Evolutionary conservation across 2,113 vertebrate species (phyloP).

Genomic region (Brachyhypopomus gauderio): DNA sequence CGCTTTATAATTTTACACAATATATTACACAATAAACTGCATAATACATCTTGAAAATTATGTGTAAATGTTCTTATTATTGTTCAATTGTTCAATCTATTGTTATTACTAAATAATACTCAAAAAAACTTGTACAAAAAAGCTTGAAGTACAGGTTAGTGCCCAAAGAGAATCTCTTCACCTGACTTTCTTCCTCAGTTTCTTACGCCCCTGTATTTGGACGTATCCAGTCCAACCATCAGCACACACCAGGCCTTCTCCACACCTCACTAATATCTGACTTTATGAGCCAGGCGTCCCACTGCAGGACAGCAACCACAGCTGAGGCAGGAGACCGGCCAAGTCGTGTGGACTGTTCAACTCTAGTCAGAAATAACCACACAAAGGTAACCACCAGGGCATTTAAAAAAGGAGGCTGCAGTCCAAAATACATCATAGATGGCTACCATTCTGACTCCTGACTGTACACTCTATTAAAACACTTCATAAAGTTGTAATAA

Average conservation of each 20-base stretch:
- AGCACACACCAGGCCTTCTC: conserved; percentile 36
- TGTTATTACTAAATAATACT: not conserved
- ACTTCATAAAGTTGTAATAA: conserved; percentile 78
- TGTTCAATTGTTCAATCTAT: not conserved
- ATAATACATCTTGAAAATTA: not conserved
- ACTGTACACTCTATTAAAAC: conserved; percentile 65
- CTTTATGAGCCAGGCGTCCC: conserved; percentile 43
- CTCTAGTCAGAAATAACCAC: not conserved
- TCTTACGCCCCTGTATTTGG: conserved; percentile 52
- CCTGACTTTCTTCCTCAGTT: conserved; percentile 70
- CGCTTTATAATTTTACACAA: too few species aligned
- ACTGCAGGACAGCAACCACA: conserved; percentile 36
- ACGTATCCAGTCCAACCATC: conserved; percentile 15
- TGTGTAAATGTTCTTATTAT: not conserved
- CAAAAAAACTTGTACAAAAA: not conserved
- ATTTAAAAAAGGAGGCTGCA: conserved; percentile 59
- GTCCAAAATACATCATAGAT: conserved; percentile 65
- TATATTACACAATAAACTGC: not conserved
- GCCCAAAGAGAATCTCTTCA: conserved; percentile 72
- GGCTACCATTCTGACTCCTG: conserved; percentile 66
- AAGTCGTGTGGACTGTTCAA: conserved; percentile 20
- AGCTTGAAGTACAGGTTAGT: conserved; percentile 5
- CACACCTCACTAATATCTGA: conserved; percentile 50
- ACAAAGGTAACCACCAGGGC: not conserved
- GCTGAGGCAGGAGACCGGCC: conserved; percentile 17